Evolutionary conservation across 2,113 vertebrate species (phyloP).

Genomic region (Pelecanoides urinatrix): DNA sequence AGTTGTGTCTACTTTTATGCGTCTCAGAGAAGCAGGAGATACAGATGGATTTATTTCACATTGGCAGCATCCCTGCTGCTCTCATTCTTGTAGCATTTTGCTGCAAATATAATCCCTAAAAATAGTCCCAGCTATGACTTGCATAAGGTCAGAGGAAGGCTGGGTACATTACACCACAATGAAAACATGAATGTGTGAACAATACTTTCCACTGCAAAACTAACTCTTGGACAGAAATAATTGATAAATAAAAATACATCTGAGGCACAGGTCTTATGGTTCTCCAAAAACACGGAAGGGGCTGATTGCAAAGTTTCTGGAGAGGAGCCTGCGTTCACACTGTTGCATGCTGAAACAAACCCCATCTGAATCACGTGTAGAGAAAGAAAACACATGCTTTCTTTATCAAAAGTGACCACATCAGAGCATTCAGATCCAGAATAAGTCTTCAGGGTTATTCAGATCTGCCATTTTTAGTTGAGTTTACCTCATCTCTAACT

Average conservation of each 20-base stretch:
- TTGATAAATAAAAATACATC: background rate
- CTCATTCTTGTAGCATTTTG: constrained; percentile 56
- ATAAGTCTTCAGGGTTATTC: background rate
- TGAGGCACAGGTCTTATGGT: background rate
- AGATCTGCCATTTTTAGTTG: background rate
- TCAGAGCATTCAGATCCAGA: background rate
- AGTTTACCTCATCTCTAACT: background rate
- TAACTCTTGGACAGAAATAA: background rate
- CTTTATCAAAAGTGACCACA: background rate
- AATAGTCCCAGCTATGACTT: constrained; percentile 62
- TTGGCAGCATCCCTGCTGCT: constrained; percentile 21
- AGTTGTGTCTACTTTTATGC: background rate
- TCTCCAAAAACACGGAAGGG: background rate
- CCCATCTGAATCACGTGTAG: background rate
- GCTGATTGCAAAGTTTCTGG: background rate
- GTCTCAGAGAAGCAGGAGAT: background rate
- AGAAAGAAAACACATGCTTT: background rate
- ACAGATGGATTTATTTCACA: constrained; percentile 8
- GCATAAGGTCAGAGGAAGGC: constrained; percentile 57
- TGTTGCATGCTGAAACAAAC: background rate
- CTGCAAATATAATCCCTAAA: constrained; percentile 62
- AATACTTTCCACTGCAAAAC: constrained; percentile 46
- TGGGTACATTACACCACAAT: constrained; percentile 11
- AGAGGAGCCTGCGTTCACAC: background rate
- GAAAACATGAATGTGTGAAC: background rate